Evolutionary conservation across 2,797 vertebrate genomes (phyloP).

Genomic region (Yasuhikotakia modesta): DNA sequence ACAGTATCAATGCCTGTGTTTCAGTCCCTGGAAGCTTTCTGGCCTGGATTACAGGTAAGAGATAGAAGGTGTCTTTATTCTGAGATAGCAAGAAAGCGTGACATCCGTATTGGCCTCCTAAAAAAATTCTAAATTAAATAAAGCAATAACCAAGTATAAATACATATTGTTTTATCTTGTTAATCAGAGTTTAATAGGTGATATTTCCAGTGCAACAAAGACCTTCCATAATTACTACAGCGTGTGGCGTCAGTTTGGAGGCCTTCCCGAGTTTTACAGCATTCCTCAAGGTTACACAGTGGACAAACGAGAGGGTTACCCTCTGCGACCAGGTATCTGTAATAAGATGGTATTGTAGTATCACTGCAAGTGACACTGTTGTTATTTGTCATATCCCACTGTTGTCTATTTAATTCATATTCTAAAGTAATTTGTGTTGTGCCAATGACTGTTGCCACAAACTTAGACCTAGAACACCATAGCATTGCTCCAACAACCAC

Average conservation of each 20-base stretch:
- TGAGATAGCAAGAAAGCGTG: no score
- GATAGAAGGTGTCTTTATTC: no score
- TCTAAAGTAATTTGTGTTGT: no score
- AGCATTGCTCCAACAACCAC: neutral
- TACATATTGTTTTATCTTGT: neutral
- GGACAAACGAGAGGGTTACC: constrained; percentile 96
- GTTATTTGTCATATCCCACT: neutral
- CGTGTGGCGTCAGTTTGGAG: constrained; percentile 96
- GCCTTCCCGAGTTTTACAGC: constrained; percentile 96
- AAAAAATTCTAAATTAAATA: neutral
- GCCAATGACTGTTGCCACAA: no score
- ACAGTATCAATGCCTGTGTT: constrained; percentile 97
- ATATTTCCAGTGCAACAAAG: constrained; percentile 87
- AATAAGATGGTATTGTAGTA: no score
- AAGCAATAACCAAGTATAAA: neutral
- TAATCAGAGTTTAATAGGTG: constrained; percentile 87
- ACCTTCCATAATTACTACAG: constrained; percentile 97
- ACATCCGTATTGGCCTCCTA: neutral
- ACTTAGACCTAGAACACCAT: neutral
- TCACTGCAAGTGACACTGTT: neutral
- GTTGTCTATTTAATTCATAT: no score
- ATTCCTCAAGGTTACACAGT: constrained; percentile 96
- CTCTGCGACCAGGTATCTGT: constrained; percentile 87
- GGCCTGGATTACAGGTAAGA: constrained; percentile 94
- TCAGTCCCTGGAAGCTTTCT: constrained; percentile 95